A percentile compares a stretch with the other conserved stretches of the same genome.
phyloP scores from a whole-genome alignment of 1,140 invertebrate species.

The Gryllus bimaculatus region DNA sequence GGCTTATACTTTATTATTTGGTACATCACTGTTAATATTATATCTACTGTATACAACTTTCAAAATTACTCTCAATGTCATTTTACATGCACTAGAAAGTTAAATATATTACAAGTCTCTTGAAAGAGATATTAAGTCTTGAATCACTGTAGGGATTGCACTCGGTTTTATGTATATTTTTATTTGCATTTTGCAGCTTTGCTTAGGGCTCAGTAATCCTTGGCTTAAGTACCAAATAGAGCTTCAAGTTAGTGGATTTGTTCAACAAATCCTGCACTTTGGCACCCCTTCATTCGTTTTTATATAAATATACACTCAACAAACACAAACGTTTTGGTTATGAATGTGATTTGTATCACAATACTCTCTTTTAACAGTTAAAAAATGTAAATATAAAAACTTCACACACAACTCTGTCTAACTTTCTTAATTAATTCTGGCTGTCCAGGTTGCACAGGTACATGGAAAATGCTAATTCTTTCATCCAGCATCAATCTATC shows the following conservation, averaged over 20 bases:
- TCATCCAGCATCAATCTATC: constrained; percentile 6
- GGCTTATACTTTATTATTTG: no score
- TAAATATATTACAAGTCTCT: no score
- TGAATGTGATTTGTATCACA: neutral
- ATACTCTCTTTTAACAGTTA: neutral
- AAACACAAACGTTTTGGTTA: neutral
- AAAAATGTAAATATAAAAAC: neutral
- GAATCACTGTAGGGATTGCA: neutral
- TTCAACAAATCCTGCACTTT: neutral
- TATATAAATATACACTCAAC: neutral
- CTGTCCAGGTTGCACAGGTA: constrained; percentile 1
- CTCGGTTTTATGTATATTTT: neutral
- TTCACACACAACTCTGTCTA: neutral
- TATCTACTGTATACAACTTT: no score
- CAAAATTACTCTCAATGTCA: no score
- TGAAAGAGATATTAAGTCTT: neutral
- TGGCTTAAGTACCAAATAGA: constrained; percentile 2
- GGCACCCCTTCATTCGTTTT: neutral
- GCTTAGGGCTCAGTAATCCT: neutral
- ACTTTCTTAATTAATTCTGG: constrained; percentile 5
- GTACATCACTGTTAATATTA: no score
- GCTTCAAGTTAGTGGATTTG: neutral
- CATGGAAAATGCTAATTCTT: constrained; percentile 8
- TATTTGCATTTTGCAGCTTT: neutral
- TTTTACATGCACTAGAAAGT: no score